Base-by-base conservation (phyloP, 1,140 invertebrate genomes). In the Meloidogyne floridensis region DNA sequence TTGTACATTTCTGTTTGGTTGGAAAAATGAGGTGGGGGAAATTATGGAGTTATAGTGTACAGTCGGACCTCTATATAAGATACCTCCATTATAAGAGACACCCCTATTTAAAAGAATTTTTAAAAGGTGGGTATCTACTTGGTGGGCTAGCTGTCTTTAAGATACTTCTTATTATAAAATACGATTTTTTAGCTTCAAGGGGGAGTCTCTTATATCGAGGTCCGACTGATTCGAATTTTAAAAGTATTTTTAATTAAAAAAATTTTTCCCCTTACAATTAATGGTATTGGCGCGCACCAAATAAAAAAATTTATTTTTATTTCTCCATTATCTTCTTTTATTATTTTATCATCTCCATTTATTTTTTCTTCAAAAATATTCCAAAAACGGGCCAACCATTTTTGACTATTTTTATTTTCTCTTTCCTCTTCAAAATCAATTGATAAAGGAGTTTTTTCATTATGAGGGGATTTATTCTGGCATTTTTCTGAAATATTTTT, bases 361-460 rank as follows among this genome's bases (percentile, higher is more conserved):
- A 11, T 42, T 32, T 32, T 32, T 75, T 43, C 74, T 65, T 73
- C 51, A 51, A 15, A 47, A 51, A 15, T 73, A 51, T 73, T 7
- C n/a, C 20, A 75, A 47, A 47, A 53, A 54, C 11, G 18, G 2
- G 54, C 32, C 9, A 53, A 15, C 3, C 7, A 20, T 56, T 69
- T 47, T 9, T 70, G 0, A 3, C 11, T n/a, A 13, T 47, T 32
- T 71, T 51, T 72, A 18, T 59, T 42, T 43, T 18, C 47, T 15
- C 42, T 54, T n/a, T 75, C 10, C 42, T 47, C 18, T 75, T 43
- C 75, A 77, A 77, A 77, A 77, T 65, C 70, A 65, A 51, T 65
- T 18, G 75, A 77, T 32, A 43, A 51, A 32, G 59, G 75, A 5
- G 54, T 18, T 71, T 42, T 42, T 71, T 18, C 70, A 71, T 6